Evolutionary conservation across 2,888 invertebrate species (phyloP), one percentile per base, ranked within the genome.

Genomic region (Aphodius granarius): DNA sequence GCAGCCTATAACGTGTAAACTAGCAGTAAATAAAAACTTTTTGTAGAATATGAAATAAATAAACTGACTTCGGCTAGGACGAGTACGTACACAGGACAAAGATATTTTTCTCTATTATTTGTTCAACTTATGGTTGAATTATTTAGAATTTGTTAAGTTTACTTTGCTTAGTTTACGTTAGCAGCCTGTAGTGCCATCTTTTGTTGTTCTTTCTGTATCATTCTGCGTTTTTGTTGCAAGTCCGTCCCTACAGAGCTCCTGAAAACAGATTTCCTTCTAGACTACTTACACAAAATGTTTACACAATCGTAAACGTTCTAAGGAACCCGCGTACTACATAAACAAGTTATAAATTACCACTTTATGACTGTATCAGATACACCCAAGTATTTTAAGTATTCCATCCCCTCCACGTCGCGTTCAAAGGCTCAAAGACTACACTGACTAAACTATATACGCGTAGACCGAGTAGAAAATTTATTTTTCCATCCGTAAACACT

Each of bases 301-400:
- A 79, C 76, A 79, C 73, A 78, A 79, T 74, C 77, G 79, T 79
- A 78, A 79, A 79, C 73, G 73, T 76, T 76, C 73, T 63, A 73
- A 76, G 70, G 73, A 76, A 73, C 73, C 76, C 73, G 73, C 73
- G 73, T 73, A 76, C 76, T 76, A 73, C 76, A 73, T 76, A 76
- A 76, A 76, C 76, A 76, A 73, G 73, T 76, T 76, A 76, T 76
- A 76, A 76, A 76, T 76, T 76, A 76, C 73, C 63, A 70, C 64
- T 73, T 43, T 76, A 76, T 76, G 76, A 76, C 76, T 76, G 66
- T 73, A n/a, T n/a, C 73, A 63, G 71, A 73, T 73, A 76, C 73
- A 73, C 43, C n/a, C n/a, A n/a, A 76, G 73, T 73, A 76, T 76
- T 76, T 73, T 73, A 76, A 73, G 76, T 71, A 76, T 73, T 73